These are phyloP conservation scores for Sebastes nivosus DNA, from an alignment of 2,797 vertebrate genomes.

Conservation along the genomic window DNA sequence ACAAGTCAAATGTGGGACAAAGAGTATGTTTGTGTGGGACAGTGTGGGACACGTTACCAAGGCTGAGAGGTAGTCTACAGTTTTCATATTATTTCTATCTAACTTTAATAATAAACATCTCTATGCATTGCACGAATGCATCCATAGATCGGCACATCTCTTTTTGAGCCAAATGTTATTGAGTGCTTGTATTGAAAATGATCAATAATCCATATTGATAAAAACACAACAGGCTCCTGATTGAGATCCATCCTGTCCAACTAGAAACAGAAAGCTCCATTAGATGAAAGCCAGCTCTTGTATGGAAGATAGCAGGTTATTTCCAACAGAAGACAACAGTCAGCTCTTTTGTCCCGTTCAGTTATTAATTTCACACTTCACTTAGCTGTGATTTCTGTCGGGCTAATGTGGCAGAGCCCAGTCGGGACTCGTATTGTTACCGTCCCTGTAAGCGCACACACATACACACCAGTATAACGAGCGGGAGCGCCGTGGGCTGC, in stretches of 20 bases:
- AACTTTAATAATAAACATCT: no score
- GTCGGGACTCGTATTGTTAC: not conserved
- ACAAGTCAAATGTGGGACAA: no score
- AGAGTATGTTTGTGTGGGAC: no score
- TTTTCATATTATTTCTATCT: no score
- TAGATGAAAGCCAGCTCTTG: not conserved
- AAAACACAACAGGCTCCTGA: not conserved
- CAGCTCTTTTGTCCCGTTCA: constrained; percentile 21
- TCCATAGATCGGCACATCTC: no score
- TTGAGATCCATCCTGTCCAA: not conserved
- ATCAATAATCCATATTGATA: not conserved
- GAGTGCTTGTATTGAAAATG: not conserved
- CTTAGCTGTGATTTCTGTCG: constrained; percentile 38
- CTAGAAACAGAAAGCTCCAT: not conserved
- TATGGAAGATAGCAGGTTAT: not conserved
- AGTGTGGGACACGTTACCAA: no score
- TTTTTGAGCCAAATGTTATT: no score
- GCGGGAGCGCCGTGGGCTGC: not conserved
- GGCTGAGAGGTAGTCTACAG: no score
- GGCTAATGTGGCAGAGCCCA: constrained; percentile 31
- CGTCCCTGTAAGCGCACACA: not conserved
- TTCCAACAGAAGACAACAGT: not conserved
- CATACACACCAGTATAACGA: constrained; percentile 16
- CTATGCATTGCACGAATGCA: no score
- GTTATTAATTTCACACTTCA: constrained; percentile 54